Conservation (phyloP, 2,113 vertebrate genomes). For the Phaethon lepturus region DNA sequence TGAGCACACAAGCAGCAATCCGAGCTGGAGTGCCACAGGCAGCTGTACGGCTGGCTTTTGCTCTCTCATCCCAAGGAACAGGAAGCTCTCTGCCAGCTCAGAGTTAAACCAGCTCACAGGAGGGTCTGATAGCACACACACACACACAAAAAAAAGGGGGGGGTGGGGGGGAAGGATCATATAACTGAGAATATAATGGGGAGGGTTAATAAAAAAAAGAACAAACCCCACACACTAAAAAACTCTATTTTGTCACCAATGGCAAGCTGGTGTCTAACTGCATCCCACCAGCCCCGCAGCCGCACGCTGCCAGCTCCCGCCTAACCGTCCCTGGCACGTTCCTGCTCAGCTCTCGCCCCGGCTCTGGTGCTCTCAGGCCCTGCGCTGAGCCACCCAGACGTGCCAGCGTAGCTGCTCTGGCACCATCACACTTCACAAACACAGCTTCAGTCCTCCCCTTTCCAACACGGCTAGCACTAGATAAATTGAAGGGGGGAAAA, state of each 20-base stretch:
- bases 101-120: accelerated
- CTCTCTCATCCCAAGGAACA: neutral
- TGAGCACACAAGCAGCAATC: neutral
- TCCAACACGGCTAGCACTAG: accelerated
- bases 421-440: neutral
- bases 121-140: accelerated
- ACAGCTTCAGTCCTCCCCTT: accelerated
- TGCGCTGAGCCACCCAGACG: accelerated
- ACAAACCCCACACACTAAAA: no score
- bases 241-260: neutral
- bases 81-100: neutral
- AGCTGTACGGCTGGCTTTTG: neutral
- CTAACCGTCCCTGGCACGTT: accelerated
- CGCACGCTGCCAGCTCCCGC: accelerated
- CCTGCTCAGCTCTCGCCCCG: neutral
- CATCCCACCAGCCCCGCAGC: neutral
- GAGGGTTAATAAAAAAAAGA: neutral
- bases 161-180: no score
- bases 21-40: neutral
- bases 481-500: neutral
- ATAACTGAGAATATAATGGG: accelerated
- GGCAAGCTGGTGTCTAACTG: no score
- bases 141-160: neutral
- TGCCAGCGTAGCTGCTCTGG: neutral
- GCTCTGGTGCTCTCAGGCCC: neutral